Evolutionary conservation across 2,113 vertebrate genomes (phyloP), one percentile per base, ranked within the genome.

Genomic region (Cryptoleucopteryx plumbea): DNA sequence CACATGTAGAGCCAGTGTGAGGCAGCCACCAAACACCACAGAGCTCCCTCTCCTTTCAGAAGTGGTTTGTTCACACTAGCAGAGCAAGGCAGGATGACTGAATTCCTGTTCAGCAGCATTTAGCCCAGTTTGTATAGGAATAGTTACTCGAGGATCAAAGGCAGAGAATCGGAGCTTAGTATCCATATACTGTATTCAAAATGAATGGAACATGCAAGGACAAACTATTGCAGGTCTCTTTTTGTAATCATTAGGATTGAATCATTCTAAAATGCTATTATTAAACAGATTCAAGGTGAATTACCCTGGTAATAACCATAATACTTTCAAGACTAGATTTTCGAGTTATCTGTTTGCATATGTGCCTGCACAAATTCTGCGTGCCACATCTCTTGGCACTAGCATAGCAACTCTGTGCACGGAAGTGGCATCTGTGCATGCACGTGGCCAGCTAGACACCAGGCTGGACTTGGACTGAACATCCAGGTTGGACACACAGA

Each of bases 41-140:
- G 74, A 56, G 43, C 45, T 84, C 79, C 16, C 67, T 82, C 53
- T n/a, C 40, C 73, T 87, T 79, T 74, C 61, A 79, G 73, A 31
- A 91, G 19, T 22, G 43, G 34, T 58, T 92, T 78, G 47, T 63
- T 82, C 86, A 50, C 31, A 47, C 40, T 21, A 65, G 61, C 70
- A 85, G 78, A 47, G 77, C 70, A 75, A 43, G 1, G 8, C 42
- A 43, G 65, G 42, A 27, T 6, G n/a, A 14, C n/a, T 25, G 68
- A 63, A 85, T 90, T 95, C 84, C 65, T 47, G 56, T 86, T 85
- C 73, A 86, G 42, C 63, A 92, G 79, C 62, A 40, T 48, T 82
- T 22, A 45, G 42, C 59, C 65, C 56, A 42, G 19, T 68, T 73
- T 89, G 42, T 11, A 2, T 43, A 59, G 86, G 55, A 86, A 75